Base-by-base conservation (phyloP, 2,888 invertebrate genomes). In the Drosophila buzzatii region DNA sequence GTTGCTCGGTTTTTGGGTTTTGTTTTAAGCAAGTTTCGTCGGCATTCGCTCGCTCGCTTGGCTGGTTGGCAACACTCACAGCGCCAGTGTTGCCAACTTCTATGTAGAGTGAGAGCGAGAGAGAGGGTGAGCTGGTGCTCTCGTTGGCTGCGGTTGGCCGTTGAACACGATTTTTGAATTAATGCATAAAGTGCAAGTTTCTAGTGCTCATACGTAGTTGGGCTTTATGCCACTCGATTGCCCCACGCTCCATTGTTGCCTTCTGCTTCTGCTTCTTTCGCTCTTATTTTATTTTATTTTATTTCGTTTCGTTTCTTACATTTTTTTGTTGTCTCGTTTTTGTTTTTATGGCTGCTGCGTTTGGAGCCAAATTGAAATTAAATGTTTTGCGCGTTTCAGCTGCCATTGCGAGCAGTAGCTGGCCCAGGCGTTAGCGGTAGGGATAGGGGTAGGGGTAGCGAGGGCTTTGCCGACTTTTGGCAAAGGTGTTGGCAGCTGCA, bases 81-180 rank as follows among this genome's bases (percentile, higher is more conserved):
- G 52, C 35, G 55, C 45, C 70, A 76, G 55, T 44, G 56, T 49
- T 64, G 76, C 74, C 76, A 75, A 75, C 74, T 69, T 75, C 56
- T 44, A 37, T 58, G 66, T 35, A 45, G 0, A 12, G 6, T 0
- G n/a, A 3, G 35, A 12, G 14, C 6, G 33, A 10, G 35, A 35
- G 37, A 16, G 35, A 20, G 39, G 0, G 39, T 5, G 6, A 10
- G 18, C 20, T 5, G 0, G 23, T 37, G 20, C 4, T 42, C 49
- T 53, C 68, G 51, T 35, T 63, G 61, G 58, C 69, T 73, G 86
- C 73, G 70, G 85, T 69, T 79, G 68, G 63, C 73, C 69, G 64
- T 67, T 67, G 59, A 73, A 84, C 83, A 83, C 75, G 83, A 83
- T 81, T 83, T 83, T 73, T 81, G 75, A 86, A 83, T 83, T 86